A percentile compares a stretch with the other conserved stretches of the same genome.
Evolutionary conservation across 2,888 invertebrate genomes (phyloP).

Genomic region (Ophion costatus): DNA sequence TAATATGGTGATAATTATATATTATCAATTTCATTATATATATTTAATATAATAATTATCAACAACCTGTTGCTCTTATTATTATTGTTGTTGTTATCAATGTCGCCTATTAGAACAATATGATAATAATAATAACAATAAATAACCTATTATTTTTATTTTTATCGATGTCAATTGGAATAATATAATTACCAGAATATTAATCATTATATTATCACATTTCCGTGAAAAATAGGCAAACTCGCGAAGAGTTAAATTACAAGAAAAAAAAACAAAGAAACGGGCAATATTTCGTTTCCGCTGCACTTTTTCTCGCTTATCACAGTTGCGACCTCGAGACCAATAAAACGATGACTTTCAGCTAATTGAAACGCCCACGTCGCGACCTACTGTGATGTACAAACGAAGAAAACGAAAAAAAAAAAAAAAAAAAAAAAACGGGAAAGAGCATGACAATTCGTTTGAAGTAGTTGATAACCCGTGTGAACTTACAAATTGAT

Average conservation of each 20-base stretch:
- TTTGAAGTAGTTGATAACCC: constrained; percentile 43
- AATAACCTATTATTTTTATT: no score
- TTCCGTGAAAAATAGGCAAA: background rate
- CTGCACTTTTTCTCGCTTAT: constrained; percentile 8
- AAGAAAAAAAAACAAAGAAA: background rate
- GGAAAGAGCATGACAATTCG: background rate
- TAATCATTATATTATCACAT: no score
- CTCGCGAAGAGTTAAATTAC: constrained; percentile 1
- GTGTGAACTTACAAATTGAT: constrained; percentile 58
- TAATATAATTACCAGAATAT: no score
- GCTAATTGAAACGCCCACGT: constrained; percentile 11
- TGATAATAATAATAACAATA: no score
- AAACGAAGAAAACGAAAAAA: constrained; percentile 16
- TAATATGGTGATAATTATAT: no score
- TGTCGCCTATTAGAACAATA: no score
- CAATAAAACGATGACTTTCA: constrained; percentile 9
- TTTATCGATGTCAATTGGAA: no score
- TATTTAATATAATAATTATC: no score
- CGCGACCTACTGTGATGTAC: constrained; percentile 9
- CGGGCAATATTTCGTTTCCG: background rate
- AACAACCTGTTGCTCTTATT: no score
- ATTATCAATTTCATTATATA: no score
- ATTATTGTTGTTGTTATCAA: no score
- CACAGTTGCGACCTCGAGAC: constrained; percentile 28
- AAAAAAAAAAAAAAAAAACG: no score